These are phyloP conservation scores for Teleopsis dalmanni DNA, from an alignment of 1,140 invertebrate genomes.

Conservation along the genomic window DNA sequence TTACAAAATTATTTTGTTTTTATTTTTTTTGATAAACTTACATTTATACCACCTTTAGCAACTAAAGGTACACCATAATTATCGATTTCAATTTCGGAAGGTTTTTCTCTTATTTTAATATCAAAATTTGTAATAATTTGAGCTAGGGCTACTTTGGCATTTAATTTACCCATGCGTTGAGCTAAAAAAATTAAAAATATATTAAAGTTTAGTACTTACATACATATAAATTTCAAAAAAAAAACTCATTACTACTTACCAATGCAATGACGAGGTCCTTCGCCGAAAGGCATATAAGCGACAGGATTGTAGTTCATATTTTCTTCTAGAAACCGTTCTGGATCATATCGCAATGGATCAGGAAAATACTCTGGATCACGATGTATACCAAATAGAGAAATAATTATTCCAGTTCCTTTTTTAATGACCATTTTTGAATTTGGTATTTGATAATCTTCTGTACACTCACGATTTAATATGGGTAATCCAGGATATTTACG, in stretches of 20 bases:
- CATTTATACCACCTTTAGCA: slow-evolving; percentile 12
- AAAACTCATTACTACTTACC: slow-evolving; percentile 27
- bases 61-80: slow-evolving; percentile 11
- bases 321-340: slow-evolving; percentile 51
- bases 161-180: slow-evolving; percentile 29
- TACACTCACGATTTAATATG: slow-evolving; percentile 46
- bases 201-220: background rate
- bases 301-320: slow-evolving; percentile 25
- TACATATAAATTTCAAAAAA: background rate
- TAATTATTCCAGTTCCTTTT: slow-evolving; percentile 38
- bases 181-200: slow-evolving; percentile 11
- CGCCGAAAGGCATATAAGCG: slow-evolving; percentile 57
- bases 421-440: slow-evolving; percentile 33
- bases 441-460: slow-evolving; percentile 38
- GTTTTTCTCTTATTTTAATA: slow-evolving; percentile 11
- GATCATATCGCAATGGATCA: slow-evolving; percentile 55
- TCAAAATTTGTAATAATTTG: slow-evolving; percentile 27
- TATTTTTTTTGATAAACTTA: slow-evolving; percentile 9
- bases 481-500: slow-evolving; percentile 52
- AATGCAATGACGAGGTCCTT: slow-evolving; percentile 58
- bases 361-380: slow-evolving; percentile 50
- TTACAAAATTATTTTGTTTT: slow-evolving; percentile 3
- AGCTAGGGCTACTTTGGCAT: slow-evolving; percentile 29
- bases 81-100: slow-evolving; percentile 16
- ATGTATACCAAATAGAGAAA: slow-evolving; percentile 40